A percentile compares a stretch with the other conserved stretches of the same genome.
Evolutionary conservation across 2,888 invertebrate species (phyloP).

Genomic region (Axea sp.): DNA sequence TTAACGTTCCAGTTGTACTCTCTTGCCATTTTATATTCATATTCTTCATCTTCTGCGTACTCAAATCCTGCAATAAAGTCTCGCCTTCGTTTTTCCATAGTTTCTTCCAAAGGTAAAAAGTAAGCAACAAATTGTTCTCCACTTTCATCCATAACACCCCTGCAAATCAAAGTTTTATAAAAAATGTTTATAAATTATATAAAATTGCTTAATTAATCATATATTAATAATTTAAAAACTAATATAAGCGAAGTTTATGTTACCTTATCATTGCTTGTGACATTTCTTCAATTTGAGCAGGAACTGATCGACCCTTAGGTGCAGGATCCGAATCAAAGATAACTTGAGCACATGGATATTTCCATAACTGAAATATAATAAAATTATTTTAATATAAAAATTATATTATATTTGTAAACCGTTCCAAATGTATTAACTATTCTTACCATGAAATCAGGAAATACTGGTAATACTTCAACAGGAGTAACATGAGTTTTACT

Average conservation of each 20-base stretch:
- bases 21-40: conserved; percentile 97
- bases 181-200: background rate
- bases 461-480: conserved; percentile 92
- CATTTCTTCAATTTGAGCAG: conserved; percentile 97
- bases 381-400: too few species aligned
- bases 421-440: too few species aligned
- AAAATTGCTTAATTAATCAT: background rate
- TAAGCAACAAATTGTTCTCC: conserved; percentile 99
- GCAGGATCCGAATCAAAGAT: conserved; percentile 99
- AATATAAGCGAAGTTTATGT: conserved; percentile 23
- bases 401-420: too few species aligned
- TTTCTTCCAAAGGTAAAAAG: conserved; percentile 96
- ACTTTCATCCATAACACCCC: conserved; percentile 99
- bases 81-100: conserved; percentile 91
- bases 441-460: conserved; percentile 95
- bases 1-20: conserved; percentile 99
- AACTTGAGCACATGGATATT: conserved; percentile 98
- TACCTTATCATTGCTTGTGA: conserved; percentile 99
- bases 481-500: conserved; percentile 97
- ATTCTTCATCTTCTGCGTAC: conserved; percentile 94
- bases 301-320: conserved; percentile 90
- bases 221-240: conserved; percentile 3
- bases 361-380: conserved; percentile 87
- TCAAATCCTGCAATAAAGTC: conserved; percentile 88
- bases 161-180: too few species aligned